Percentiles rank a stretch among this genome's conserved stretches.
phyloP scores from a whole-genome alignment of 2,888 invertebrate species.

The Drosophila merina region DNA sequence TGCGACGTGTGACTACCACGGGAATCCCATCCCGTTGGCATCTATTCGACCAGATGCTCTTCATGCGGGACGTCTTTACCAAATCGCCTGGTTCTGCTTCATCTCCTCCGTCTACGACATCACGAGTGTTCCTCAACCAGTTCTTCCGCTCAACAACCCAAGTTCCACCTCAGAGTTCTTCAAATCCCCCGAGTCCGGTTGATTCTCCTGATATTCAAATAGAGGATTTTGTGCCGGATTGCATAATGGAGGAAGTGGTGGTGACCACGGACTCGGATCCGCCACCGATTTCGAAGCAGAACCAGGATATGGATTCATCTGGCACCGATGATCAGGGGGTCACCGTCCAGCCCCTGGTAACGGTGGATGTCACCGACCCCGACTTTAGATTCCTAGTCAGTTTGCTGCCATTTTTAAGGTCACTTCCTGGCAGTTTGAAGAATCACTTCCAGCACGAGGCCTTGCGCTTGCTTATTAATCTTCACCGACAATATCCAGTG shows the following conservation, averaged over 20 bases:
- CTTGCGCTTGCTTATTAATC: neutral
- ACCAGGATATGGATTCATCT: neutral
- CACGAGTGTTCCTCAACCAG: neutral
- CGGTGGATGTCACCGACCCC: neutral
- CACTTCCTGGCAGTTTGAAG: neutral
- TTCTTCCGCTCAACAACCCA: neutral
- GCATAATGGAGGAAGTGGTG: neutral
- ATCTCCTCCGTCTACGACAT: neutral
- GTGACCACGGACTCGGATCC: neutral
- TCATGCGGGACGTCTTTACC: neutral
- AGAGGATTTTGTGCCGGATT: neutral
- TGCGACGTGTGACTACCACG: neutral
- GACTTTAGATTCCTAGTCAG: neutral
- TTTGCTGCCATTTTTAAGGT: neutral
- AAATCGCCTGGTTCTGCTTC: neutral
- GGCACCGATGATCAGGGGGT: neutral
- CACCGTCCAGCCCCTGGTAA: no score
- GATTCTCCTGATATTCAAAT: no score
- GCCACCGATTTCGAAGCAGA: neutral
- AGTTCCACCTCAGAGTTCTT: no score
- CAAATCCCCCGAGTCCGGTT: no score
- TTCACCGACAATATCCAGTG: neutral
- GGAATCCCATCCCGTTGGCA: neutral
- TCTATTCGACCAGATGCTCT: neutral
- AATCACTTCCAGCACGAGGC: neutral